Conservation (phyloP, 92 coral and sea anemone genomes). For the Heteractis magnifica region DNA sequence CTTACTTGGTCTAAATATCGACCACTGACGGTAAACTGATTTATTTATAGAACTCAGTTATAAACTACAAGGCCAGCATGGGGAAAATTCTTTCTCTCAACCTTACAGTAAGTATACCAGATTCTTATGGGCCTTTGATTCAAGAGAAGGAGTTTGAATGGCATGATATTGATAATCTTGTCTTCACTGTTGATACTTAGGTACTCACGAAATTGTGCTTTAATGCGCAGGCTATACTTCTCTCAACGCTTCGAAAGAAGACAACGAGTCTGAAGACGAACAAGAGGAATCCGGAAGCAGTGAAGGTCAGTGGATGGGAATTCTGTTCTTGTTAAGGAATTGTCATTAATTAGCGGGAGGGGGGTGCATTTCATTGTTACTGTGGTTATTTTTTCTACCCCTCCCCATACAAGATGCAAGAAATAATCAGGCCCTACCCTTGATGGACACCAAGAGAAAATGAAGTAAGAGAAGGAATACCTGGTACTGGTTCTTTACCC, state of each 20-base stretch:
- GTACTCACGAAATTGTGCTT: background rate
- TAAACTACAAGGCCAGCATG: background rate
- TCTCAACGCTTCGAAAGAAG: constrained; percentile 16
- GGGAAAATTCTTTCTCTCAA: background rate
- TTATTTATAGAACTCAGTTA: background rate
- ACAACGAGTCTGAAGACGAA: constrained; percentile 35
- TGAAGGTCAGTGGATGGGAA: constrained; percentile 28
- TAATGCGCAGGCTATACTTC: constrained; percentile 21
- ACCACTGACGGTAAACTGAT: background rate
- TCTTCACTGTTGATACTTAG: background rate
- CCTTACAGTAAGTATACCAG: background rate
- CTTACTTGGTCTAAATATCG: background rate
- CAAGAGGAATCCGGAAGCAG: constrained; percentile 32
- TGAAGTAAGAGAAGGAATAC: no score
- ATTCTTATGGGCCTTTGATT: background rate
- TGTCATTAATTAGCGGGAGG: no score
- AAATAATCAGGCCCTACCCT: no score
- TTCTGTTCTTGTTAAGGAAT: background rate
- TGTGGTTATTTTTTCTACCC: no score
- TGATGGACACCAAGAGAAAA: background rate
- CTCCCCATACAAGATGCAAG: no score
- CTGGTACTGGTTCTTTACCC: no score
- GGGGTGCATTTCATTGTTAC: no score
- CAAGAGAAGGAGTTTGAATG: no score
- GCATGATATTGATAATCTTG: no score